These are phyloP conservation scores for Phanerotoma sp. DNA, from an alignment of 2,888 invertebrate species.

Conservation along the genomic window DNA sequence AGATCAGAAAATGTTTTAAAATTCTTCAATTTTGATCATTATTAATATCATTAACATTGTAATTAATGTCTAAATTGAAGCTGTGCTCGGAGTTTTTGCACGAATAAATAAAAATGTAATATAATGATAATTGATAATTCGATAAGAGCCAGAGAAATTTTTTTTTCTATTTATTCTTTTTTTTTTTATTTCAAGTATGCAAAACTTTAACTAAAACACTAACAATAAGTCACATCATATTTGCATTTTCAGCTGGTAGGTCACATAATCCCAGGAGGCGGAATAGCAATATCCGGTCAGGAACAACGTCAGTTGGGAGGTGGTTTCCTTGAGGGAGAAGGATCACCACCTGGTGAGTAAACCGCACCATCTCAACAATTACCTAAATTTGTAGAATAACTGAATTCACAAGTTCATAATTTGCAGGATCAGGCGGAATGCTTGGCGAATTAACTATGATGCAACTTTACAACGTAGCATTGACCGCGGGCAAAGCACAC, in stretches of 20 bases:
- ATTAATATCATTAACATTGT: too few relatives aligned
- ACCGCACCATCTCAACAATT: neutral
- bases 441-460: conserved; percentile 78
- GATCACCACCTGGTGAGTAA: conserved; percentile 60
- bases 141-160: too few relatives aligned
- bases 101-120: too few relatives aligned
- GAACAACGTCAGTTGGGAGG: conserved; percentile 65
- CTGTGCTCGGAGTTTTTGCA: too few relatives aligned
- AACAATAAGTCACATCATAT: neutral
- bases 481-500: conserved; percentile 85
- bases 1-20: too few relatives aligned
- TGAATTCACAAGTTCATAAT: neutral
- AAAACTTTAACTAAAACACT: conserved; percentile 21
- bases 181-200: too few relatives aligned
- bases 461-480: conserved; percentile 76
- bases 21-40: too few relatives aligned
- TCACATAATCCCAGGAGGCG: conserved; percentile 74
- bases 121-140: too few relatives aligned
- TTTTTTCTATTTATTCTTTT: too few relatives aligned
- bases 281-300: conserved; percentile 74
- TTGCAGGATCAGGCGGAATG: conserved; percentile 65
- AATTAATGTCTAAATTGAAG: too few relatives aligned
- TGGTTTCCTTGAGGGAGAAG: conserved; percentile 61
- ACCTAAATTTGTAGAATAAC: neutral
- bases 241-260: conserved; percentile 69